phyloP scores from a whole-genome alignment of 2,888 invertebrate genomes.

The Hofmannophila pseudospretella region DNA sequence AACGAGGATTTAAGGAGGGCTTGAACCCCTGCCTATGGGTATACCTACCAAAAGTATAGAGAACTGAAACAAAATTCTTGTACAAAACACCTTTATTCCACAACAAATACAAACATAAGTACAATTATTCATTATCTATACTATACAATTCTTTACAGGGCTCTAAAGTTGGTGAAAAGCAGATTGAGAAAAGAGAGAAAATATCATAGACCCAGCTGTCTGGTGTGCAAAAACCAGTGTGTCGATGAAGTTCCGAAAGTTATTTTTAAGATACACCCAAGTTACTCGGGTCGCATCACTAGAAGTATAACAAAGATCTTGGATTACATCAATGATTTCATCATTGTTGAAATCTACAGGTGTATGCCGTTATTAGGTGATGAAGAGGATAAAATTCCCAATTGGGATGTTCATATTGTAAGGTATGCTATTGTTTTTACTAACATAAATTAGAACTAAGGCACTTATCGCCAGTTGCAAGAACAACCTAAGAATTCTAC shows the following conservation, averaged over 20 bases:
- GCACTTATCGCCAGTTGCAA: no score
- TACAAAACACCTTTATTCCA: slow-evolving; percentile 44
- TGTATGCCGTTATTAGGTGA: slow-evolving; percentile 63
- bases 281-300: slow-evolving; percentile 28
- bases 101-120: slow-evolving; percentile 58
- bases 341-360: slow-evolving; percentile 50
- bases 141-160: slow-evolving; percentile 35
- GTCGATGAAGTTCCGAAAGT: slow-evolving; percentile 24
- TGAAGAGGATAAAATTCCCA: slow-evolving; percentile 43
- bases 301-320: slow-evolving; percentile 36
- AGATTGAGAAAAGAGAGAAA: slow-evolving; percentile 17
- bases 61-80: slow-evolving; percentile 10
- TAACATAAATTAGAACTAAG: slow-evolving; percentile 11
- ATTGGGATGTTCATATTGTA: slow-evolving; percentile 58
- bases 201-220: slow-evolving; percentile 24
- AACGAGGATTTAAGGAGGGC: no score
- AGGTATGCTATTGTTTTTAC: slow-evolving; percentile 46
- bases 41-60: no score
- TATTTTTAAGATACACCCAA: slow-evolving; percentile 18
- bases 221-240: slow-evolving; percentile 25
- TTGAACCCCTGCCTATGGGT: no score
- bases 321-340: slow-evolving; percentile 30
- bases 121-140: slow-evolving; percentile 33
- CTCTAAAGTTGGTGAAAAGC: slow-evolving; percentile 28
- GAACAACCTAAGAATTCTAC: slow-evolving; percentile 1